Base-by-base conservation (phyloP, 2,113 vertebrate genomes). In the Recurvirostra avosetta region DNA sequence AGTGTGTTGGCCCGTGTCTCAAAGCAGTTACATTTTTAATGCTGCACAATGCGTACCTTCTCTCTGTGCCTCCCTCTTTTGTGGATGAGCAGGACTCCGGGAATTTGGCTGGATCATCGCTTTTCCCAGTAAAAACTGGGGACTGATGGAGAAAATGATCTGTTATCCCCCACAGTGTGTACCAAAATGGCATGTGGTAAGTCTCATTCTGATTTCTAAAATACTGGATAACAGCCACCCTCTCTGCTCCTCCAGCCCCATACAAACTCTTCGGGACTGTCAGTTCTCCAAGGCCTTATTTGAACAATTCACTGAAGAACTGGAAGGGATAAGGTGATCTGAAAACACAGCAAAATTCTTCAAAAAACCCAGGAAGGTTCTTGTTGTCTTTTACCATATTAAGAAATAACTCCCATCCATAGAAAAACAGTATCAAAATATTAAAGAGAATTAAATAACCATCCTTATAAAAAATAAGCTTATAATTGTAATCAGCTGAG, bases 271-370 rank as follows among this genome's bases (percentile, higher is more conserved):
- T 92, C 0, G 53, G 94, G 89, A 94, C 86, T 95, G 89, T 94
- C 87, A 95, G 92, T 76, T 88, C 92, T 96, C 92, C 93, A 94
- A 95, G 81, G 50, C 92, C 94, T 96, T 96, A 96, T 96, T 97
- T 94, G 89, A 96, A 49, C 94, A 96, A 93, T 79, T 95, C 66
- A 59, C 78, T 93, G 67, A 70, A 61, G 81, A 92, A 74, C 19
- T 95, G 78, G 90, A 94, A 91, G 47, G 89, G 19, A 91, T 72
- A 95, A 94, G 95, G 93, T 97, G 95, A 86, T 90, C 50, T 79
- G 25, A 96, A 97, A 95, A 8, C 66, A 52, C 47, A 49, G 50
- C 29, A 23, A 80, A 92, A 86, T 82, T 90, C 50, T 90, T 34
- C 3, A 63, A 53, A 94, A 90, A 77, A 3, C 2, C 11, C 55